A percentile compares a stretch with the other conserved stretches of the same genome.
phyloP scores from a whole-genome alignment of 30 jellyfish, hydroid and myxozoan species.

The Pseudorhiza aurosa region DNA sequence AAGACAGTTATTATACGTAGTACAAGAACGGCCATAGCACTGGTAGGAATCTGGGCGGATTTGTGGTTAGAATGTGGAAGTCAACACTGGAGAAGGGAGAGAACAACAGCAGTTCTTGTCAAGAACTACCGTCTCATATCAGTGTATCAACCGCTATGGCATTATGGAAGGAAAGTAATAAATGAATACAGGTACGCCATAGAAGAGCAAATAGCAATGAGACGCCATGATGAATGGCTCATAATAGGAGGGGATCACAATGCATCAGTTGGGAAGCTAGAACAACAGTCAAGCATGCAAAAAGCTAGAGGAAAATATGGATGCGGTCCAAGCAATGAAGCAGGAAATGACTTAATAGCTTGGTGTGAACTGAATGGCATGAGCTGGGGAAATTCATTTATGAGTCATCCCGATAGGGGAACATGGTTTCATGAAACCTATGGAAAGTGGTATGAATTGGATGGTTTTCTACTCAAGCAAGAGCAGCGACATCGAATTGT shows the following conservation, averaged over 20 bases:
- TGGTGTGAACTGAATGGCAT: not conserved
- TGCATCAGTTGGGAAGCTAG: not conserved
- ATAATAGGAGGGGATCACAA: conserved; percentile 4
- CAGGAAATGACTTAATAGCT: not conserved
- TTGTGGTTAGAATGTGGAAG: conserved; percentile 5
- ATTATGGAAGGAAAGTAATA: not conserved
- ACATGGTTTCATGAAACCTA: not conserved
- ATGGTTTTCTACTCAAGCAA: not conserved
- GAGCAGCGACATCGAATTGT: not conserved
- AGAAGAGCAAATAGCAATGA: conserved; percentile 3
- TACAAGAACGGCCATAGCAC: conserved; percentile 1
- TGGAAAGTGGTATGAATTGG: not conserved
- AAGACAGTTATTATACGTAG: not conserved
- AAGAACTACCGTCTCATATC: conserved; percentile 8
- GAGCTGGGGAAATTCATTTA: conserved; percentile 2
- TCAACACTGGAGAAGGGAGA: not conserved
- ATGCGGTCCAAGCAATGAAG: conserved; percentile 1
- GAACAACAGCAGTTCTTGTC: conserved; percentile 1
- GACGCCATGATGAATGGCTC: conserved; percentile 10
- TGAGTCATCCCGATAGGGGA: conserved; percentile 7
- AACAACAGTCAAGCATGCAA: not conserved
- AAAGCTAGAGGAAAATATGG: conserved; percentile 5
- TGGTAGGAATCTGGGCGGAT: conserved; percentile 1
- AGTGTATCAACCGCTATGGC: not conserved
- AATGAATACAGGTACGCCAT: not conserved